These are phyloP conservation scores for Noturus placidus DNA, from an alignment of 2,113 vertebrate species.

Conservation along the genomic window DNA sequence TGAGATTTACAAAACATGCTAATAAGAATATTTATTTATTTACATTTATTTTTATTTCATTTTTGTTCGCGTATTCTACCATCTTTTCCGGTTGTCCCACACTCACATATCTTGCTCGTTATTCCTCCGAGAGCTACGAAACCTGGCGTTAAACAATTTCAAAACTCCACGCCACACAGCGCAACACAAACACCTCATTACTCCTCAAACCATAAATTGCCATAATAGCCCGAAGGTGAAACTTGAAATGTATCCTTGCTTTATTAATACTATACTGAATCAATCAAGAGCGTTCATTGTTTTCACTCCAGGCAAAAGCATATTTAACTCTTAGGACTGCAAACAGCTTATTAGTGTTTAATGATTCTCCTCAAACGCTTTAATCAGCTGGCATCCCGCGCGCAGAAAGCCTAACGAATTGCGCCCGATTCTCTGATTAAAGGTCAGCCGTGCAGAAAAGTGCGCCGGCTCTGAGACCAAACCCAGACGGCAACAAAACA, in stretches of 20 bases:
- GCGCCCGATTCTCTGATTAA: constrained; percentile 25
- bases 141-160: neutral
- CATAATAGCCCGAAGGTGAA: constrained; percentile 30
- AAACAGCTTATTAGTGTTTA: constrained; percentile 43
- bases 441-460: constrained; percentile 25
- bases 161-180: neutral
- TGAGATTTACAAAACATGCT: neutral
- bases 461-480: neutral
- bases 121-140: neutral
- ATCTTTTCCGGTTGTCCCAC: neutral
- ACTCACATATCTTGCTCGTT: neutral
- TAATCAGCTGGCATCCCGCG: constrained; percentile 18
- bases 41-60: neutral
- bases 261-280: constrained; percentile 19
- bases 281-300: constrained; percentile 57
- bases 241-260: constrained; percentile 19
- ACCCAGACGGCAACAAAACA: neutral
- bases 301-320: constrained; percentile 26
- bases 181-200: constrained; percentile 14
- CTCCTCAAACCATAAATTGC: constrained; percentile 17
- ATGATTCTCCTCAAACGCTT: constrained; percentile 32
- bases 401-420: constrained; percentile 20
- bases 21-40: neutral
- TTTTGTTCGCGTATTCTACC: neutral
- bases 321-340: constrained; percentile 37